Base-by-base conservation (phyloP, 2,113 vertebrate species). In the Tamias sibiricus region DNA sequence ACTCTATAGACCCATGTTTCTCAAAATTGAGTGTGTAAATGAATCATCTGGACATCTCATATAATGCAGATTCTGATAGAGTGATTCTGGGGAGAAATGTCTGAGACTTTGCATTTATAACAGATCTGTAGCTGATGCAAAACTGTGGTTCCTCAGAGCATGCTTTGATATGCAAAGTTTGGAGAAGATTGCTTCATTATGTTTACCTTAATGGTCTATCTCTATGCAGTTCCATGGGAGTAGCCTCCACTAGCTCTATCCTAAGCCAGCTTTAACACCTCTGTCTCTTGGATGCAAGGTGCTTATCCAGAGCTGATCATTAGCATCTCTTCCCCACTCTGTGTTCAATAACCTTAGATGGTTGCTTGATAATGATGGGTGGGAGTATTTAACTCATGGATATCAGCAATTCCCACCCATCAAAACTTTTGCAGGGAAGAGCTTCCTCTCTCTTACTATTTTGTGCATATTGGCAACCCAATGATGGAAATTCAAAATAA, bases 181-280 rank as follows among this genome's bases (percentile, higher is more conserved):
- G 24, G 68, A 54, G n/a, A 52, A 8, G 0, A 24, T 87, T 22
- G 2, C 6, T 49, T 6, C 37, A n/a, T 12, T 32, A 17, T 1
- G 2, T 69, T n/a, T 10, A 10, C 1, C 6, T 44, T 1, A 7
- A 20, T 2, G 4, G 14, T 42, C 52, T 17, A 13, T 37, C 68
- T 57, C 0, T 6, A 8, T 3, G 0, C 5, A 28, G 22, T 10
- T 68, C 17, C 7, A 44, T 2, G 11, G 20, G 37, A 64, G 24
- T 26, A 35, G 19, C 10, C 19, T 35, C 1, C 0, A 4, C 16
- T 0, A 20, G 5, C 13, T 35, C 35, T 54, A 52, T 80, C 9
- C 1, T 64, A 10, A 37, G 7, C 13, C 35, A 22, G 8, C 13
- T 5, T 44, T 8, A 4, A 4, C 17, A n/a, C 3, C 35, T 32